Percentiles rank a stretch among this genome's conserved stretches.
Evolutionary conservation across 1,140 invertebrate genomes (phyloP).

Genomic region (Maniola jurtina): DNA sequence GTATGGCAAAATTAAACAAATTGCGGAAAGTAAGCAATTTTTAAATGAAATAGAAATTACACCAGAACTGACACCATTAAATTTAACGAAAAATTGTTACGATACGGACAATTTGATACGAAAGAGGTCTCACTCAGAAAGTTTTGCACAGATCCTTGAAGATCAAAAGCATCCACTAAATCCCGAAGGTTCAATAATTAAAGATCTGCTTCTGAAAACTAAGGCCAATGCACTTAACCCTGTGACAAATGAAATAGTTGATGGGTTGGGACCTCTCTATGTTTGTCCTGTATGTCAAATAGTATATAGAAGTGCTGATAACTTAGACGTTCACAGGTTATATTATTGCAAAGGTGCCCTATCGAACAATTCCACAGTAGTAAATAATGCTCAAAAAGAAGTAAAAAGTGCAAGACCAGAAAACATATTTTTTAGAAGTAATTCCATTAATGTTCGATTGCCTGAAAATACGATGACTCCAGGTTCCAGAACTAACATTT

Average conservation of each 20-base stretch:
- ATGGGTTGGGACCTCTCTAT: slow-evolving; percentile 78
- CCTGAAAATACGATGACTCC: slow-evolving; percentile 67
- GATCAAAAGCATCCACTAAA: slow-evolving; percentile 76
- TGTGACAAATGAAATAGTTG: slow-evolving; percentile 62
- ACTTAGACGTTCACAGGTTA: slow-evolving; percentile 83
- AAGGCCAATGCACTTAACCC: slow-evolving; percentile 75
- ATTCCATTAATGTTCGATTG: slow-evolving; percentile 79
- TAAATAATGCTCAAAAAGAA: slow-evolving; percentile 54
- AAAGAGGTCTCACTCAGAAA: slow-evolving; percentile 82
- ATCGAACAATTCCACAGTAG: slow-evolving; percentile 40
- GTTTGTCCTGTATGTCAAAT: slow-evolving; percentile 83
- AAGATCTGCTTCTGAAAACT: slow-evolving; percentile 88
- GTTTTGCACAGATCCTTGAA: slow-evolving; percentile 70
- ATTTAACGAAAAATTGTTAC: slow-evolving; percentile 80
- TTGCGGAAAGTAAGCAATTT: slow-evolving; percentile 72
- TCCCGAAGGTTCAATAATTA: slow-evolving; percentile 88
- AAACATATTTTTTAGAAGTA: slow-evolving; percentile 71
- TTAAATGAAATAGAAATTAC: slow-evolving; percentile 58
- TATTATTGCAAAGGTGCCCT: slow-evolving; percentile 84
- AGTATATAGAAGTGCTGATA: slow-evolving; percentile 83
- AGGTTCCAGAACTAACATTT: slow-evolving; percentile 56
- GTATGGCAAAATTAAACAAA: slow-evolving; percentile 80
- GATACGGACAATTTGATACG: slow-evolving; percentile 72
- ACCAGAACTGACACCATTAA: slow-evolving; percentile 81
- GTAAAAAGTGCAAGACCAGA: slow-evolving; percentile 56